Percentiles rank a stretch among this genome's conserved stretches.
Evolutionary conservation across 1,140 invertebrate genomes (phyloP).

Genomic region (Brachionus calyciflorus): DNA sequence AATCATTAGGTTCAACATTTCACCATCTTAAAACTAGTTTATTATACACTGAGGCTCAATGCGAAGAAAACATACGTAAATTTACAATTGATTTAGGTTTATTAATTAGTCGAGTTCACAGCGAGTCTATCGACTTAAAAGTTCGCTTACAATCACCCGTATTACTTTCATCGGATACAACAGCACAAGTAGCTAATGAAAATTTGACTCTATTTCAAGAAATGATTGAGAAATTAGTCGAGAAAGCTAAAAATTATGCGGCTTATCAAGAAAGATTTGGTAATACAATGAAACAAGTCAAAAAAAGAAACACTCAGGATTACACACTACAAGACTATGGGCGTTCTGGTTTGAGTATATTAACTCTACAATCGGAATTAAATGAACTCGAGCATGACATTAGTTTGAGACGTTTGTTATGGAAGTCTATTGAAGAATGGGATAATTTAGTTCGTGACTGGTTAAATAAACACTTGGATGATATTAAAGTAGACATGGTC

Average conservation of each 20-base stretch:
- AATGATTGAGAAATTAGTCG: constrained; percentile 52
- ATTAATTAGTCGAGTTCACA: constrained; percentile 54
- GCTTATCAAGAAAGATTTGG: constrained; percentile 60
- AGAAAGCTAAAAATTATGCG: constrained; percentile 55
- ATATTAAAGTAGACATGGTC: constrained; percentile 56
- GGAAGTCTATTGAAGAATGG: constrained; percentile 59
- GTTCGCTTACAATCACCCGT: constrained; percentile 55
- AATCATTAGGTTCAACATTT: constrained; percentile 58
- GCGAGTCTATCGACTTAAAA: constrained; percentile 55
- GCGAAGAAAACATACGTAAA: constrained; percentile 60
- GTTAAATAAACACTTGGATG: constrained; percentile 57
- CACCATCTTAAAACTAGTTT: constrained; percentile 59
- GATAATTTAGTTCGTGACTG: constrained; percentile 55
- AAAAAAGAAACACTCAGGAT: constrained; percentile 48
- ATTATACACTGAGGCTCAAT: constrained; percentile 60
- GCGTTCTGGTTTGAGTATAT: constrained; percentile 52
- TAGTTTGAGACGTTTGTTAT: constrained; percentile 56
- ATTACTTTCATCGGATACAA: constrained; percentile 55
- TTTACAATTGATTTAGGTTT: constrained; percentile 57
- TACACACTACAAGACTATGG: constrained; percentile 52
- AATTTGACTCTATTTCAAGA: constrained; percentile 51
- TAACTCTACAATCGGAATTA: constrained; percentile 56
- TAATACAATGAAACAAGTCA: constrained; percentile 47
- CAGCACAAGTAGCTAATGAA: constrained; percentile 54
- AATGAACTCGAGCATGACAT: constrained; percentile 59